Evolutionary conservation across 2,797 vertebrate species (phyloP).

Genomic region (Naso thynnoides): DNA sequence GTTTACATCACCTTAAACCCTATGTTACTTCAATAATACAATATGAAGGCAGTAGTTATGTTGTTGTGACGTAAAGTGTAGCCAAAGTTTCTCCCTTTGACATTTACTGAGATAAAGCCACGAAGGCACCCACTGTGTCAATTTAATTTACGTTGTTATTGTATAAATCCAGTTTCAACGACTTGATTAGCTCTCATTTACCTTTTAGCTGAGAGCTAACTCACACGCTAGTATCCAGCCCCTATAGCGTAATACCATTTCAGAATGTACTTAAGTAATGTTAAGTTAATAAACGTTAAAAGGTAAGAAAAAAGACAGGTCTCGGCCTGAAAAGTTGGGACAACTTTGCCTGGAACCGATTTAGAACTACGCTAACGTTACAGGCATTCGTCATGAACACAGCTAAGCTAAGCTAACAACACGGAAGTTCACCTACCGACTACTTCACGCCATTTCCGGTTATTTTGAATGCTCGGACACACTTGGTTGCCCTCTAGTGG

Average conservation of each 20-base stretch:
- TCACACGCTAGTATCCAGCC: background rate
- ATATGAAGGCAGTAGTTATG: background rate
- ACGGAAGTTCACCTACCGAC: background rate
- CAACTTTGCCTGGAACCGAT: rapidly evolving
- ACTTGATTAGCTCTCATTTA: background rate
- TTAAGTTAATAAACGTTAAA: no score
- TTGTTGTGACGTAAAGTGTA: background rate
- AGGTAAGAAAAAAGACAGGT: rapidly evolving
- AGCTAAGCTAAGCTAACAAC: conserved; percentile 24
- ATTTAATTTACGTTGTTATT: no score
- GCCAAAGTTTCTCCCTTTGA: no score
- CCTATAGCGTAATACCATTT: no score
- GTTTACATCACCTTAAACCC: background rate
- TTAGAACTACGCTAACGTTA: background rate
- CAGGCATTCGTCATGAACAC: background rate
- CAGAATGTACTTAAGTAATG: rapidly evolving
- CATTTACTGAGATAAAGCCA: no score
- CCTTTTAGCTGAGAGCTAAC: background rate
- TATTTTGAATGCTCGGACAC: rapidly evolving
- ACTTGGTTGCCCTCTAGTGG: conserved; percentile 18
- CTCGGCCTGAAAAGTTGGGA: rapidly evolving
- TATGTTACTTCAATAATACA: background rate
- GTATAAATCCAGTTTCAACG: no score
- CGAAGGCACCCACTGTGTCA: no score
- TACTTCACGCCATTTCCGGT: conserved; percentile 19